A percentile compares a stretch with the other conserved stretches of the same genome.
Conservation (phyloP, 1,140 invertebrate genomes). For the Mizuhopecten yessoensis region DNA sequence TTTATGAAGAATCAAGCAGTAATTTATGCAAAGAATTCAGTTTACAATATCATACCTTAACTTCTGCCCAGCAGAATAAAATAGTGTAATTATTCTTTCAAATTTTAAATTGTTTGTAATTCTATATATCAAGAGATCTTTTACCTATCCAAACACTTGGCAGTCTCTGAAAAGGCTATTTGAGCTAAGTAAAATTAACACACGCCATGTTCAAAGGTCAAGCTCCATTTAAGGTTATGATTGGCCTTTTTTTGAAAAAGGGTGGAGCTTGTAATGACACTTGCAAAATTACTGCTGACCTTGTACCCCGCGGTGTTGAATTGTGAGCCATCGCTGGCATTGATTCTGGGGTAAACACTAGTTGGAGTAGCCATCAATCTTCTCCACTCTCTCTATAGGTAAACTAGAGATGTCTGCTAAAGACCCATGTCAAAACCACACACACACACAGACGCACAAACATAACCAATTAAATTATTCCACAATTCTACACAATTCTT, state of each 20-base stretch:
- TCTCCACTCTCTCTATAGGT: neutral
- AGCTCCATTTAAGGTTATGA: neutral
- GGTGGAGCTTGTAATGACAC: slow-evolving; percentile 1
- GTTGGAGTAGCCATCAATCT: neutral
- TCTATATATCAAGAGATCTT: neutral
- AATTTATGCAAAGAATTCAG: neutral
- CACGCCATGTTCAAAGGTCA: neutral
- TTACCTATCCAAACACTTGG: neutral
- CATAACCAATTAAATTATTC: slow-evolving; percentile 16
- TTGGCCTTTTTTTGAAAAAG: slow-evolving; percentile 19
- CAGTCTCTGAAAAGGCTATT: slow-evolving; percentile 5
- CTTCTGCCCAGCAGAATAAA: neutral
- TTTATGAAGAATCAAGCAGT: neutral
- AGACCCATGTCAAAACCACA: neutral
- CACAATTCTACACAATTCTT: neutral
- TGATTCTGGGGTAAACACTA: neutral
- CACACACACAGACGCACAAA: neutral
- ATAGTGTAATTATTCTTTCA: slow-evolving; percentile 13
- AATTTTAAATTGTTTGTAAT: neutral
- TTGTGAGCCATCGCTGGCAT: neutral
- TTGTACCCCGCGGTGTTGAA: neutral
- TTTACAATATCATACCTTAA: neutral
- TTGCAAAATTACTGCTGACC: neutral
- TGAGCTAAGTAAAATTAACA: slow-evolving; percentile 12
- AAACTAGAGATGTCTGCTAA: neutral